Percentiles rank a stretch among this genome's conserved stretches.
phyloP scores from a whole-genome alignment of 2,888 invertebrate genomes.

The Electrophaes corylata region DNA sequence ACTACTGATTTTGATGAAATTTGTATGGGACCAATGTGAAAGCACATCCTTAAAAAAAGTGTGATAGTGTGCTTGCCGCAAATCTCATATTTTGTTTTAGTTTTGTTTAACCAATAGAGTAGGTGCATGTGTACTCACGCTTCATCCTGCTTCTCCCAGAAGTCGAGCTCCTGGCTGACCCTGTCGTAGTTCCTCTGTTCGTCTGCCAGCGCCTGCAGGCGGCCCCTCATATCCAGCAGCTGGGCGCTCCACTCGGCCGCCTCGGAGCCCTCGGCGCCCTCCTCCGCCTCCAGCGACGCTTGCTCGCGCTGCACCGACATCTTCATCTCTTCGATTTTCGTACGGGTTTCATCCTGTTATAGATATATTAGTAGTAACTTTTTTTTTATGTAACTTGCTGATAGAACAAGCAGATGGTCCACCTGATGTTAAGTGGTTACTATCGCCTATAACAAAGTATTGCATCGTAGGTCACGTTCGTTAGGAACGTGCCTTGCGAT shows the following conservation, averaged over 20 bases:
- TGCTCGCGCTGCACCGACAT: slow-evolving; percentile 49
- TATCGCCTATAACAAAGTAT: too few species aligned
- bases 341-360: slow-evolving; percentile 59
- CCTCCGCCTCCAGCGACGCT: slow-evolving; percentile 48
- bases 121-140: slow-evolving; percentile 38
- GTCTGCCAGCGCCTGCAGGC: slow-evolving; percentile 42
- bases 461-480: too few species aligned
- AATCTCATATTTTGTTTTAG: too few species aligned
- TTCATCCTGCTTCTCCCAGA: slow-evolving; percentile 59
- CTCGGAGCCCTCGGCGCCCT: slow-evolving; percentile 44
- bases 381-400: too few species aligned
- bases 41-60: too few species aligned
- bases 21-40: too few species aligned
- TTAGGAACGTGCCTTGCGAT: too few species aligned
- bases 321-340: slow-evolving; percentile 55
- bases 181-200: slow-evolving; percentile 44
- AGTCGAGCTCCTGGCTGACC: slow-evolving; percentile 47
- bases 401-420: too few species aligned
- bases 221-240: slow-evolving; percentile 33
- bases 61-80: too few species aligned
- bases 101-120: too few species aligned
- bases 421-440: too few species aligned
- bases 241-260: slow-evolving; percentile 43
- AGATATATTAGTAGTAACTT: not conserved
- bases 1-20: too few species aligned